A percentile compares a stretch with the other conserved stretches of the same genome.
phyloP scores from a whole-genome alignment of 2,113 vertebrate species.

The Eonycteris spelaea region DNA sequence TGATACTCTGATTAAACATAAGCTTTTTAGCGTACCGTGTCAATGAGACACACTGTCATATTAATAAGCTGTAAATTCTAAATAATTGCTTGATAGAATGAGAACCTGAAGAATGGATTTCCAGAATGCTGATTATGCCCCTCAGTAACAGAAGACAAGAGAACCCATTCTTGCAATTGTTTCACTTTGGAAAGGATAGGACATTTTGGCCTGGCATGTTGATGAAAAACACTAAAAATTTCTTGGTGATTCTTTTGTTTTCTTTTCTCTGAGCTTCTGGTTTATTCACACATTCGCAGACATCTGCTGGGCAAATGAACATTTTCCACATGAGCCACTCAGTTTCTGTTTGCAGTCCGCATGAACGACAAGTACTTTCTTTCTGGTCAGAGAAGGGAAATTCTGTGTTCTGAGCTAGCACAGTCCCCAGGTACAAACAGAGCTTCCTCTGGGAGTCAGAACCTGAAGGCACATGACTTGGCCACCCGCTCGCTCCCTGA shows the following conservation, averaged over 20 bases:
- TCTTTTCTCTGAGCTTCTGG: constrained; percentile 56
- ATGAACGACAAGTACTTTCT: constrained; percentile 56
- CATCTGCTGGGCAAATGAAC: background rate
- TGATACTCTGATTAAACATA: constrained; percentile 40
- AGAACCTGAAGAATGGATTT: constrained; percentile 44
- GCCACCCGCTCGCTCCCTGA: background rate
- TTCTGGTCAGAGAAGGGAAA: constrained; percentile 42
- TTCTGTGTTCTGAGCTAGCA: constrained; percentile 55
- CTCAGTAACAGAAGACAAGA: background rate
- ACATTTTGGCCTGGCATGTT: background rate
- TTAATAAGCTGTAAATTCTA: constrained; percentile 70
- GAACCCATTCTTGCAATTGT: background rate
- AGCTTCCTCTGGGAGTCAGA: constrained; percentile 46
- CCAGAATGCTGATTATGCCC: constrained; percentile 9
- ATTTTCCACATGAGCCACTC: background rate
- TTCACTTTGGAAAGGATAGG: constrained; percentile 51
- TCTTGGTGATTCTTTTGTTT: constrained; percentile 39
- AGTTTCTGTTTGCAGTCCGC: background rate
- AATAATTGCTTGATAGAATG: constrained; percentile 63
- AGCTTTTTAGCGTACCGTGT: constrained; percentile 31
- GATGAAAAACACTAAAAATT: constrained; percentile 47
- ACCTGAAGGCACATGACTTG: background rate
- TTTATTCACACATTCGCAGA: background rate
- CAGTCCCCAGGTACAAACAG: constrained; percentile 51
- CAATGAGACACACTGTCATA: constrained; percentile 45